Base-by-base conservation (phyloP, 30 jellyfish, hydroid and myxozoan genomes). In the Pelagia noctiluca region DNA sequence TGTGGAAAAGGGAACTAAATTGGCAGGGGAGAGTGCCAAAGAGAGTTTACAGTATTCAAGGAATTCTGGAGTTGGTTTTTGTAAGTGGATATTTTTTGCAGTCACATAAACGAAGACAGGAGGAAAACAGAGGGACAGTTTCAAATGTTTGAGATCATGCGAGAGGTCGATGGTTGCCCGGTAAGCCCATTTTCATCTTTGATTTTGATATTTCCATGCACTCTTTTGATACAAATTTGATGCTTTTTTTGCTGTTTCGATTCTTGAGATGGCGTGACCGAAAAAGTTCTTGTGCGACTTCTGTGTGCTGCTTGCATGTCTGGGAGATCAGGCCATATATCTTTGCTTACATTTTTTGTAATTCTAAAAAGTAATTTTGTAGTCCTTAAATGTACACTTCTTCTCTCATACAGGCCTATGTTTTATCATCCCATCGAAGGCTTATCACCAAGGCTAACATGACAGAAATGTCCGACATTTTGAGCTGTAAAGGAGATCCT, bases 81-180 rank as follows among this genome's bases (percentile, higher is more conserved):
- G 26, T 30, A 21, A 23, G 24, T 22, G 25, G 11, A 57, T 64
- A 5, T 5, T 64, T 31, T 64, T 31, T 22, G 18, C 23, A 68
- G 99, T 31, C 80, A 82, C 49, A 90, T 94, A 87, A 94, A 94
- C 61, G 99, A 94, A 88, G 99, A 94, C 67, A 88, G 90, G 49
- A 92, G 99, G 29, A 94, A 88, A 65, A 94, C 99, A 26, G 99
- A 94, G 77, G 96, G 89, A 12, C 99, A 94, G 66, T 97, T 94
- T 46, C 96, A 94, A 50, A 94, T 94, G 99, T 94, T 94, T 84
- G 99, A 94, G 54, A 94, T 94, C 11, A 66, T 94, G 5, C 83
- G 99, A 35, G 99, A 94, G 52, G 96, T 94, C 34, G 99, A 94
- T 48, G 96, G 94, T 35, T 94, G 99, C 75, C 99, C 99, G 76